Evolutionary conservation across 2,888 invertebrate species (phyloP), one percentile per base, ranked within the genome.

Genomic region (Aphrophora alni): DNA sequence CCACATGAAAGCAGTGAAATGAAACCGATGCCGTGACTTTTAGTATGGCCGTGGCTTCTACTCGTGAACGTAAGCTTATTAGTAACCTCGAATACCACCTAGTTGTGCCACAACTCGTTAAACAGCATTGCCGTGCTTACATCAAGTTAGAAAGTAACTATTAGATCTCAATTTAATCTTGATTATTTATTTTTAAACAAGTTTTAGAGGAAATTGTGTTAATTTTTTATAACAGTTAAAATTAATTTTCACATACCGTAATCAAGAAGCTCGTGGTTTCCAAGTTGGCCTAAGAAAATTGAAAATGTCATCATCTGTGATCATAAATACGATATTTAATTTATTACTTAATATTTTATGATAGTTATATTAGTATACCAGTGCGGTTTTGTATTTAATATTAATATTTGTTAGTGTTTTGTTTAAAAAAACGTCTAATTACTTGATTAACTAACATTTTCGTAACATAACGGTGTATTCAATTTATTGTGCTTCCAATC

Each of bases 251-350:
- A 76, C 25, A 26, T 59, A 59, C 75, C 28, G 21, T 33, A 76
- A n/a, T 68, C 76, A 68, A 28, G 59, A 76, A 68, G 12, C 69
- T 28, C 21, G 68, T 51, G 44, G 44, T 44, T 44, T 76, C 68
- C 69, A 68, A 76, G 68, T 76, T 76, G 76, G 76, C 68, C 59
- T 76, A 44, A 68, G 68, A 69, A 76, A 82, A 80, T 82, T 82
- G 79, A 83, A 82, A 81, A 80, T 82, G 83, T 83, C 83, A 83
- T 83, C 83, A 38, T 83, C 80, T 80, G 82, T 83, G 83, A 77
- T 68, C 17, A 68, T 33, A 59, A 76, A 76, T 33, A 28, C 68
- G 59, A 59, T 68, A 59, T 33, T 68, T 33, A 76, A 68, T 76
- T 33, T 33, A 69, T 28, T 27, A 24, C 38, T 27, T 38, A 24